A percentile compares a stretch with the other conserved stretches of the same genome.
Evolutionary conservation across 2,113 vertebrate genomes (phyloP).

Genomic region (Manacus vitellinus): DNA sequence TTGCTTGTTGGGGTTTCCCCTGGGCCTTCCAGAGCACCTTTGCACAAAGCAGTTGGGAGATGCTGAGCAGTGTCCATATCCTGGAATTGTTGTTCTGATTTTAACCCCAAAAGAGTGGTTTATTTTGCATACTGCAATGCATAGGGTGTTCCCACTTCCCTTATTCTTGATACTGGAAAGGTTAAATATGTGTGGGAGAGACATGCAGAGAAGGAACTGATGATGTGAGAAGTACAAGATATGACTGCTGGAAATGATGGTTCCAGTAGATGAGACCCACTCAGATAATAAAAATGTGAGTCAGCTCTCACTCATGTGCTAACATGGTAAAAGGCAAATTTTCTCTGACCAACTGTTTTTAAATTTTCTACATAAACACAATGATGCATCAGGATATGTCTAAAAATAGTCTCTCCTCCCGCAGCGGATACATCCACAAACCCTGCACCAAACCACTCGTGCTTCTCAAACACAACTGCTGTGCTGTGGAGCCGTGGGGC

Average conservation of each 20-base stretch:
- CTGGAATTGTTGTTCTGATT: neutral
- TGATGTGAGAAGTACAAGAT: conserved; percentile 5
- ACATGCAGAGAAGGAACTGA: neutral
- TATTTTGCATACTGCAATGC: neutral
- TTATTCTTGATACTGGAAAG: neutral
- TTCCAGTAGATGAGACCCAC: conserved; percentile 44
- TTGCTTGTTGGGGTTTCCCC: neutral
- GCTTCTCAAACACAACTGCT: neutral
- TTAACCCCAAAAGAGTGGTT: neutral
- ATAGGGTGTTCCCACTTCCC: neutral
- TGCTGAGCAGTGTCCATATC: neutral
- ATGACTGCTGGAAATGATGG: conserved; percentile 8
- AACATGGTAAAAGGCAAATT: conserved; percentile 1
- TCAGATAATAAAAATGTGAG: conserved; percentile 53
- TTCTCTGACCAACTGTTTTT: conserved; percentile 48
- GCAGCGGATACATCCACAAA: neutral
- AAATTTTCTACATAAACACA: conserved; percentile 51
- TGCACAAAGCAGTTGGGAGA: neutral
- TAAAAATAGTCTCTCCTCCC: conserved; percentile 21
- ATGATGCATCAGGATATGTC: conserved; percentile 32
- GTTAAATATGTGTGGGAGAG: conserved; percentile 7
- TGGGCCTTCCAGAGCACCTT: neutral
- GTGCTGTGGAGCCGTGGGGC: neutral
- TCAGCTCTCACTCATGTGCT: conserved; percentile 40
- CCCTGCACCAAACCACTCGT: conserved; percentile 21